Conservation (phyloP, 2,113 vertebrate genomes). For the Rhegmatorhina hoffmannsi region DNA sequence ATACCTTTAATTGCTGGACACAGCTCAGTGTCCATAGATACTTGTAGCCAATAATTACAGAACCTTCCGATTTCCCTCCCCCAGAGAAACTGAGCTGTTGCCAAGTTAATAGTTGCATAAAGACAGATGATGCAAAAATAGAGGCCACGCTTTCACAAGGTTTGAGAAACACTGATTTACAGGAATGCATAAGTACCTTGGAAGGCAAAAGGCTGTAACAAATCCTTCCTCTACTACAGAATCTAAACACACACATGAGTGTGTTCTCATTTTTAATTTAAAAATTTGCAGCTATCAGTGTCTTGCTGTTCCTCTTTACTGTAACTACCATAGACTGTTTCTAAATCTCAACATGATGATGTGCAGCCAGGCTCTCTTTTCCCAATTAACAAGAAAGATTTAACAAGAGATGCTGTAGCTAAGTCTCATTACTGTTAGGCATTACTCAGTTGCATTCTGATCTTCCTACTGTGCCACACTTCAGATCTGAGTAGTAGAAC, state of each 20-base stretch:
- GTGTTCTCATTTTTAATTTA: slow-evolving; percentile 2
- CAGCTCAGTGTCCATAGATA: background rate
- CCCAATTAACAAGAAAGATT: slow-evolving; percentile 34
- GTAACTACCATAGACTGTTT: slow-evolving; percentile 5
- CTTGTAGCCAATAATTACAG: slow-evolving; percentile 8
- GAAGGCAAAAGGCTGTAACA: slow-evolving; percentile 42
- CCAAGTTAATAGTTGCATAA: background rate
- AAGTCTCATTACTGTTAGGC: slow-evolving; percentile 22
- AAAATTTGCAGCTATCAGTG: slow-evolving; percentile 37
- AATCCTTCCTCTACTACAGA: background rate
- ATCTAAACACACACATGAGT: background rate
- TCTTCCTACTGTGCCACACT: slow-evolving; percentile 58
- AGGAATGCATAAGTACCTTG: slow-evolving; percentile 33
- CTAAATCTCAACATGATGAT: background rate
- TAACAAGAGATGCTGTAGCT: slow-evolving; percentile 19
- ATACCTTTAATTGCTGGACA: slow-evolving; percentile 12
- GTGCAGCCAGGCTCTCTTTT: slow-evolving; percentile 8
- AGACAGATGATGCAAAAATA: background rate
- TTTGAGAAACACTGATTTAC: slow-evolving; percentile 9
- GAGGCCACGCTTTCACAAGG: background rate
- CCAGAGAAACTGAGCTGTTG: background rate
- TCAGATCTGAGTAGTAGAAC: background rate
- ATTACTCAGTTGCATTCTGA: slow-evolving; percentile 30
- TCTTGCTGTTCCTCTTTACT: slow-evolving; percentile 51
- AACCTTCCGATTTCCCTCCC: background rate